Percentiles rank a stretch among this genome's conserved stretches.
phyloP scores from a whole-genome alignment of 2,888 invertebrate species.

The Helleia helle region DNA sequence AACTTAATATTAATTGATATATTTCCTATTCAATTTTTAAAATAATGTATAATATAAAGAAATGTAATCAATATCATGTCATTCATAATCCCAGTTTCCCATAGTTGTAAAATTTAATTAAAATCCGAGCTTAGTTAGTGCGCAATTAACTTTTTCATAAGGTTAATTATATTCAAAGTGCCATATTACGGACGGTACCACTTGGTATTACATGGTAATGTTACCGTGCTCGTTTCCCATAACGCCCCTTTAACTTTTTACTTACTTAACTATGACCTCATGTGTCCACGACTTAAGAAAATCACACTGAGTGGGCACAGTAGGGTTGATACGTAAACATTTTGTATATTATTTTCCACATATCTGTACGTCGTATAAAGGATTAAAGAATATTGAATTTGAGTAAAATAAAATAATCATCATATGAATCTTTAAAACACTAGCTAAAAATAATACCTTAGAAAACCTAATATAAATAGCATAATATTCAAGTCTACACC shows the following conservation, averaged over 20 bases:
- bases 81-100: conserved; percentile 17
- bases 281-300: conserved; percentile 72
- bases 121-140: conserved; percentile 19
- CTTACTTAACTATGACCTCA: conserved; percentile 73
- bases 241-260: conserved; percentile 70
- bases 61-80: too few relatives aligned
- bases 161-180: conserved; percentile 45
- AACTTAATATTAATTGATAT: too few relatives aligned
- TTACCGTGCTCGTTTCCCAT: conserved; percentile 73
- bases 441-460: too few relatives aligned
- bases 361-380: too few relatives aligned
- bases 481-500: too few relatives aligned
- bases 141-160: conserved; percentile 34
- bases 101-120: conserved; percentile 14
- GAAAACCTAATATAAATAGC: too few relatives aligned
- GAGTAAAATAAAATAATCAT: too few relatives aligned
- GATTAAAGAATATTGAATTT: too few relatives aligned
- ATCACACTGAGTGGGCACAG: conserved; percentile 57
- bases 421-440: too few relatives aligned
- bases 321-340: conserved; percentile 38
- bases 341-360: conserved; percentile 5
- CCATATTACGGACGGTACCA: conserved; percentile 55
- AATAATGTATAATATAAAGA: too few relatives aligned
- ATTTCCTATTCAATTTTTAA: too few relatives aligned
- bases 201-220: conserved; percentile 52